Evolutionary conservation across 2,888 invertebrate species (phyloP), one percentile per base, ranked within the genome.

Genomic region (Chesias legatella): DNA sequence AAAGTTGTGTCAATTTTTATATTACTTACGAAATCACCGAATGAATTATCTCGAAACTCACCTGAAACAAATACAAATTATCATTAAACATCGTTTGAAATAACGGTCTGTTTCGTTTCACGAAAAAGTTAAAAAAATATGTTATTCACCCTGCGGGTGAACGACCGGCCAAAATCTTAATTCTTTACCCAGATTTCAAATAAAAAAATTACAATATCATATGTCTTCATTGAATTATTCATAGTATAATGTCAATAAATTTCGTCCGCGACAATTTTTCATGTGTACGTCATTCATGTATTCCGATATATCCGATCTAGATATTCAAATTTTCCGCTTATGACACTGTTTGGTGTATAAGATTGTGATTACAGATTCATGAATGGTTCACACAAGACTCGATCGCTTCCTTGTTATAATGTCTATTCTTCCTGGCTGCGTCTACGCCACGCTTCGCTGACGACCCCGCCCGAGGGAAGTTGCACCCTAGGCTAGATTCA

Each of bases 141-240:
- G 44, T 62, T 53, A 65, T 67, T 69, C 46, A 43, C 58, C 60
- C 48, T 59, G 57, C 53, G 30, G 86, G 73, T 82, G 73, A 86
- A 81, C 49, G 86, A 74, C 83, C 85, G 78, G 56, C 80, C 76
- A 77, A 76, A 72, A 74, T 84, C 73, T 81, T 75, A 77, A 77
- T 72, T 69, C 73, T 58, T 64, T 69, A 74, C 78, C 79, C 71
- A 80, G 73, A 76, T 82, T 69, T 76, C 56, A 63, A 73, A 69
- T 56, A 45, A 74, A 77, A 36, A 75, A 80, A 77, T 67, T 58
- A 69, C 76, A 79, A 75, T 51, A 51, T 50, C 56, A 73, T 73
- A 43, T 47, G 44, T 58, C 58, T 70, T 63, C 51, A 56, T 47
- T 82, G 73, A 73, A 84, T 84, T 55, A 84, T 80, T 75, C 73